phyloP scores from a whole-genome alignment of 1,140 invertebrate genomes.

The Eciton burchellii region DNA sequence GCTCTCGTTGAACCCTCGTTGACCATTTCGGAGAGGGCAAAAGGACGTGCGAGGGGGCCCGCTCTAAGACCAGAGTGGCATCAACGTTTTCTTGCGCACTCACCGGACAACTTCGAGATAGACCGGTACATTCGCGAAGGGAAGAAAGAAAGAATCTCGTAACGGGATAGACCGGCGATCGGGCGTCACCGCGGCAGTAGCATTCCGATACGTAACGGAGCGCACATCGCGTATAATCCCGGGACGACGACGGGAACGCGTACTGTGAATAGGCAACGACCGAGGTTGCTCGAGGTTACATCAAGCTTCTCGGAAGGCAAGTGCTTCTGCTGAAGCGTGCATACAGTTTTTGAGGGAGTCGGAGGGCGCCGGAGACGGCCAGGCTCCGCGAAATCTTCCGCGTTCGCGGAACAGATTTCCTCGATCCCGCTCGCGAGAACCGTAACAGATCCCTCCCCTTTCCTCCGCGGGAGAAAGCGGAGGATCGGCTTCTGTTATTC shows the following conservation, averaged over 20 bases:
- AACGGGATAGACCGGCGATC: slow-evolving; percentile 77
- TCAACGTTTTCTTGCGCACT: slow-evolving; percentile 75
- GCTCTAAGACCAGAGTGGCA: slow-evolving; percentile 65
- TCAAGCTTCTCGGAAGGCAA: slow-evolving; percentile 68
- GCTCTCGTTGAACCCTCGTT: slow-evolving; percentile 54
- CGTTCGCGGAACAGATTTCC: slow-evolving; percentile 63
- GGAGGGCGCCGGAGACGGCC: slow-evolving; percentile 9
- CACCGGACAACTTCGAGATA: slow-evolving; percentile 77
- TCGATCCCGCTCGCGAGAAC: slow-evolving; percentile 30
- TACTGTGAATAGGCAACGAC: slow-evolving; percentile 57
- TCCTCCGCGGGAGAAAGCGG: no score
- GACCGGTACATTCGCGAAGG: slow-evolving; percentile 38
- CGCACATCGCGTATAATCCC: not conserved
- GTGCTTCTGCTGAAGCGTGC: slow-evolving; percentile 67
- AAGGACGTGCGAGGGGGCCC: slow-evolving; percentile 60
- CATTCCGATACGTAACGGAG: slow-evolving; percentile 74
- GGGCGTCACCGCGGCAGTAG: slow-evolving; percentile 48
- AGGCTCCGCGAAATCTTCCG: not conserved
- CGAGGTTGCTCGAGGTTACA: slow-evolving; percentile 50
- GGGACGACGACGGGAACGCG: slow-evolving; percentile 29
- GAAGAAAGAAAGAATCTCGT: slow-evolving; percentile 74
- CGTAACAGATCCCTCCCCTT: slow-evolving; percentile 25
- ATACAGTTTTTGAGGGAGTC: slow-evolving; percentile 76
- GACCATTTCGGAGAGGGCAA: slow-evolving; percentile 67
- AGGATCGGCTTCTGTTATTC: not conserved